Evolutionary conservation across 2,797 vertebrate genomes (phyloP).

Genomic region (Helicolenus hilgendorfi): DNA sequence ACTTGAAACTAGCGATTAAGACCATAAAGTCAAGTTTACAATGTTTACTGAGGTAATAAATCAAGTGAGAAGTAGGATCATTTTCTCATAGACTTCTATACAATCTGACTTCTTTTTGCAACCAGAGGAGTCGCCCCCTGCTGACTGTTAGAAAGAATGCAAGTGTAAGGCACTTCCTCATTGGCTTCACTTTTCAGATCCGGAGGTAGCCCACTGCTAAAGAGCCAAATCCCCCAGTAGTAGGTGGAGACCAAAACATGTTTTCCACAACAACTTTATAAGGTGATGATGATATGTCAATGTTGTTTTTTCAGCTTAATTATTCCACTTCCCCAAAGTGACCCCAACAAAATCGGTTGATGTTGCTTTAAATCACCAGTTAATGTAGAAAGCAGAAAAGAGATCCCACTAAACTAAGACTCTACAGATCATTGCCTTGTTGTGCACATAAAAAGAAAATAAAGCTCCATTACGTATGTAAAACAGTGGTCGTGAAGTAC

Average conservation of each 20-base stretch:
- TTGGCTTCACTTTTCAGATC: too few species aligned
- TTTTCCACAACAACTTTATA: neutral
- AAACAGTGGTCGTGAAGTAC: constrained; percentile 10
- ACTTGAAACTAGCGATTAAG: too few species aligned
- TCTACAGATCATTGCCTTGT: neutral
- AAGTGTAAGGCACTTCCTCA: too few species aligned
- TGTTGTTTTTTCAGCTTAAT: neutral
- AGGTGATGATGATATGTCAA: neutral
- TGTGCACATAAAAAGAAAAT: neutral
- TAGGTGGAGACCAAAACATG: neutral
- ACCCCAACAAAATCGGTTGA: fast-evolving
- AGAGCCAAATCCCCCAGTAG: neutral
- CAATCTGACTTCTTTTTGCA: too few species aligned
- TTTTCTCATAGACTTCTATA: too few species aligned
- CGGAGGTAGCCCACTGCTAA: neutral
- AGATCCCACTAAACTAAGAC: neutral
- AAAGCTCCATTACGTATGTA: neutral
- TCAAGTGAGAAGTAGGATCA: too few species aligned
- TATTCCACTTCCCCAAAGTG: neutral
- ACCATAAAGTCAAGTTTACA: too few species aligned
- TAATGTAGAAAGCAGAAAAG: neutral
- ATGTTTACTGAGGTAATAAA: too few species aligned
- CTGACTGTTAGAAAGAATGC: too few species aligned
- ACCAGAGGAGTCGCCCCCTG: too few species aligned
- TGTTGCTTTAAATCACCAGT: neutral